These are phyloP conservation scores for Tetranychus piercei DNA, from an alignment of 2,888 invertebrate genomes.

Conservation along the genomic window DNA sequence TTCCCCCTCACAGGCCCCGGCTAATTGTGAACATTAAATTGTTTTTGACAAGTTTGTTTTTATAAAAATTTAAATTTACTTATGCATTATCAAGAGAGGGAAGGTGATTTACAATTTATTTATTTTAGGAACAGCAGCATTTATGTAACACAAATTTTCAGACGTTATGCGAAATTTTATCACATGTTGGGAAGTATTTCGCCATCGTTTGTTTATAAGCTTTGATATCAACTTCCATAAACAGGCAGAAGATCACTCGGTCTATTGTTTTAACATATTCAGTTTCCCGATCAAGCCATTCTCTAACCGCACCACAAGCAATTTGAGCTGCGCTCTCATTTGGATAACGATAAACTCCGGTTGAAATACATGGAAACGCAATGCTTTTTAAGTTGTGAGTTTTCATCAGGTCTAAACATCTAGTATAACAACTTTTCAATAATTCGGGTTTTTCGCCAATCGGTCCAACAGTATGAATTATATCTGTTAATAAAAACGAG, in stretches of 20 bases:
- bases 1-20: too few relatives aligned
- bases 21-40: too few relatives aligned
- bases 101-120: too few relatives aligned
- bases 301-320: constrained; percentile 47
- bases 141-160: too few relatives aligned
- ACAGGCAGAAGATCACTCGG: constrained; percentile 59
- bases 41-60: too few relatives aligned
- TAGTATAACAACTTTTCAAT: constrained; percentile 51
- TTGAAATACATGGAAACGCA: constrained; percentile 50
- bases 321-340: constrained; percentile 55
- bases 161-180: too few relatives aligned
- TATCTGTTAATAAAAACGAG: constrained; percentile 42
- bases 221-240: constrained; percentile 48
- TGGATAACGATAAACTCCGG: constrained; percentile 48
- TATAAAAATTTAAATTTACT: too few relatives aligned
- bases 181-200: constrained; percentile 45
- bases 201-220: constrained; percentile 53
- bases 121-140: too few relatives aligned
- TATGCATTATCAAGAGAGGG: too few relatives aligned
- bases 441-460: constrained; percentile 47
- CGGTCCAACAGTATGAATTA: constrained; percentile 78
- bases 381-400: constrained; percentile 45
- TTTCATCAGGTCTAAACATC: constrained; percentile 42
- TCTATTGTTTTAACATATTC: constrained; percentile 37
- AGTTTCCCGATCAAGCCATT: constrained; percentile 41